Percentiles rank a stretch among this genome's conserved stretches.
Evolutionary conservation across 2,888 invertebrate genomes (phyloP).

Genomic region (Diadegma fenestrale): DNA sequence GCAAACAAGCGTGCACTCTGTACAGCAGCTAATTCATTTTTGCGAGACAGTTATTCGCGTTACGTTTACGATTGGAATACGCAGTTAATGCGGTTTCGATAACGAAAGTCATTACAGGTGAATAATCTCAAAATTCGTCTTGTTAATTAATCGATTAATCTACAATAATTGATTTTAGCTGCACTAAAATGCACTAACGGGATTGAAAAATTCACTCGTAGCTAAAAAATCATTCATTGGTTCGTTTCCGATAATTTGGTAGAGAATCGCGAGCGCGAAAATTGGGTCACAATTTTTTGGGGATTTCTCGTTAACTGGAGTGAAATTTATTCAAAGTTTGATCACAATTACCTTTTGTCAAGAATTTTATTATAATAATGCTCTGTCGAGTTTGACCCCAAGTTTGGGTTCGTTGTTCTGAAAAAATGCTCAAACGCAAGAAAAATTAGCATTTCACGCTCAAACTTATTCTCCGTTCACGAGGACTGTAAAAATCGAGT

Average conservation of each 20-base stretch:
- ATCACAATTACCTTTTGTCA: too few species aligned
- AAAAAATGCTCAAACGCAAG: too few species aligned
- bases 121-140: neutral
- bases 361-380: too few species aligned
- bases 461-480: neutral
- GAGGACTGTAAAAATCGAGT: neutral
- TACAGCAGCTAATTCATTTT: neutral
- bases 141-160: neutral
- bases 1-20: conserved; percentile 8
- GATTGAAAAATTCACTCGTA: too few species aligned
- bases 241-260: neutral
- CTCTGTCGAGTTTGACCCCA: too few species aligned
- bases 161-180: neutral
- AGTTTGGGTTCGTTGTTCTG: too few species aligned
- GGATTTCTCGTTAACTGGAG: neutral
- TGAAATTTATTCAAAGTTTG: neutral
- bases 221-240: neutral
- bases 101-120: neutral
- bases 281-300: neutral
- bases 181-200: too few species aligned
- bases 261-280: neutral
- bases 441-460: neutral
- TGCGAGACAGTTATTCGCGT: conserved; percentile 10
- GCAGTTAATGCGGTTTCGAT: neutral
- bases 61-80: conserved; percentile 4